Evolutionary conservation across 2,797 vertebrate species (phyloP).

Genomic region (Cygnus olor): DNA sequence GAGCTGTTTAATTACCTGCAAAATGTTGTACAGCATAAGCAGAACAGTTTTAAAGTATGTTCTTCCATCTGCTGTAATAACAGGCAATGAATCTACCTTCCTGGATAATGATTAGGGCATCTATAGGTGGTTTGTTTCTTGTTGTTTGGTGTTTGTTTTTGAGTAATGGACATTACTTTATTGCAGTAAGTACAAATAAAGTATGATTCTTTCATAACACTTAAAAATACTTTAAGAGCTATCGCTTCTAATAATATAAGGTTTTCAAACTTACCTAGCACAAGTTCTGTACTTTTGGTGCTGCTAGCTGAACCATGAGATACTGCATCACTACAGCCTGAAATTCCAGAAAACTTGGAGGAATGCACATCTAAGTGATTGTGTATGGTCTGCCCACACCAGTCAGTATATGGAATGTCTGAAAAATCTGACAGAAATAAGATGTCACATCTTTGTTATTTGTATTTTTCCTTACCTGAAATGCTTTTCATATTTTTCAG

Average conservation of each 20-base stretch:
- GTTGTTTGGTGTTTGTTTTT: too few relatives aligned
- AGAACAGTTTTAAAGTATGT: not conserved
- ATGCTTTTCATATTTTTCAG: not conserved
- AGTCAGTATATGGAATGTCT: slow-evolving; percentile 90
- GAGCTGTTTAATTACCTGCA: not conserved
- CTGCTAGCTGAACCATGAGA: slow-evolving; percentile 92
- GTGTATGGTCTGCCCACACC: slow-evolving; percentile 91
- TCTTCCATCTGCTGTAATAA: not conserved
- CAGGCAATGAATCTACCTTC: not conserved
- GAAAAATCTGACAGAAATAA: slow-evolving; percentile 85
- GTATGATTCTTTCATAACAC: not conserved
- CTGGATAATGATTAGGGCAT: not conserved
- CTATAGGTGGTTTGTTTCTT: not conserved
- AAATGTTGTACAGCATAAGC: not conserved
- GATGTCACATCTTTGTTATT: not conserved
- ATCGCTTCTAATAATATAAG: not conserved
- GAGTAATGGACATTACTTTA: not conserved
- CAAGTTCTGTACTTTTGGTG: slow-evolving; percentile 91
- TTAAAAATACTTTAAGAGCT: not conserved
- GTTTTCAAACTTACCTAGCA: slow-evolving; percentile 85
- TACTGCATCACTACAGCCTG: slow-evolving; percentile 93
- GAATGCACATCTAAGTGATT: slow-evolving; percentile 94
- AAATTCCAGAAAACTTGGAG: slow-evolving; percentile 95
- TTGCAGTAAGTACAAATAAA: not conserved
- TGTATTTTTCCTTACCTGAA: not conserved